A percentile compares a stretch with the other conserved stretches of the same genome.
Conservation (phyloP, 2,113 vertebrate species). For the Arenaria interpres region DNA sequence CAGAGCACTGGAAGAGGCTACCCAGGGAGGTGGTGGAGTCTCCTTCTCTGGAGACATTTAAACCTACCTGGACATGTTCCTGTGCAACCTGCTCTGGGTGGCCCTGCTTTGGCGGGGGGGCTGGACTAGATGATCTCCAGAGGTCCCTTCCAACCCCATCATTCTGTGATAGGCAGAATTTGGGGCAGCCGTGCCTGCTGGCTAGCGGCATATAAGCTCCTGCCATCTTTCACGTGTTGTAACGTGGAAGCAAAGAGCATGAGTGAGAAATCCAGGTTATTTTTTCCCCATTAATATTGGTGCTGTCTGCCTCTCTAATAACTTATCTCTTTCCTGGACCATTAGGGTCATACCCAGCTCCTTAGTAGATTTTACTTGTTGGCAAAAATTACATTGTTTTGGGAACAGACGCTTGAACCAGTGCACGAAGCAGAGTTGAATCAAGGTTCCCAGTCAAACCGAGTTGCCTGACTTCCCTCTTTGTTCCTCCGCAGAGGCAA, state of each 20-base stretch:
- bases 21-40: too few species aligned
- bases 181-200: not conserved
- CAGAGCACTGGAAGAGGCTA: too few species aligned
- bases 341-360: not conserved
- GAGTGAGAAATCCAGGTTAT: not conserved
- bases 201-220: not conserved
- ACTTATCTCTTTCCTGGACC: not conserved
- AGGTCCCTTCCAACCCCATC: too few species aligned
- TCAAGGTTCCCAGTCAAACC: not conserved
- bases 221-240: not conserved
- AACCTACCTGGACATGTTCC: too few species aligned
- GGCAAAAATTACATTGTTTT: not conserved
- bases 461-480: not conserved
- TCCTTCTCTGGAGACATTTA: too few species aligned
- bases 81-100: too few species aligned
- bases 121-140: too few species aligned
- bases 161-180: not conserved
- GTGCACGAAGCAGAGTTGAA: not conserved
- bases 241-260: not conserved
- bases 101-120: too few species aligned
- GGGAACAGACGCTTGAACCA: not conserved
- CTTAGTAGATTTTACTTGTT: not conserved
- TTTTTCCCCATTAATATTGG: not conserved
- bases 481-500: not conserved
- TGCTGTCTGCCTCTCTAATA: not conserved